These are phyloP conservation scores for Caenorhabditis macrosperma DNA, from an alignment of 2,888 invertebrate species.

Conservation along the genomic window DNA sequence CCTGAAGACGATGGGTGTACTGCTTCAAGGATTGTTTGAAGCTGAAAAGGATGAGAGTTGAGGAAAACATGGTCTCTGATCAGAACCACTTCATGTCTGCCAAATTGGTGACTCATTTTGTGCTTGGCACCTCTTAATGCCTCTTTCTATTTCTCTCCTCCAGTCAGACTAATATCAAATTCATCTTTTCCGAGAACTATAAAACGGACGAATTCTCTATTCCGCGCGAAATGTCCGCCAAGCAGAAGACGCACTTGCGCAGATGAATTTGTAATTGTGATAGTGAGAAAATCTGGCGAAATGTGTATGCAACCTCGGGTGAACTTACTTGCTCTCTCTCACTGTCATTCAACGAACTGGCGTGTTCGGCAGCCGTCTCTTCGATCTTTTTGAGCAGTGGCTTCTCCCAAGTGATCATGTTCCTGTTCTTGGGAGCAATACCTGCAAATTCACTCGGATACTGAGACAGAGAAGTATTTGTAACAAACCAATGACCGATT, in stretches of 20 bases:
- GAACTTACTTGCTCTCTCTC: slow-evolving; percentile 76
- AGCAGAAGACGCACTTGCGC: slow-evolving; percentile 13
- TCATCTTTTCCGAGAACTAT: slow-evolving; percentile 53
- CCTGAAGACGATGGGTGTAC: slow-evolving; percentile 75
- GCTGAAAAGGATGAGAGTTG: slow-evolving; percentile 61
- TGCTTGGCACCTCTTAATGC: neutral
- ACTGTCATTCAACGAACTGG: slow-evolving; percentile 77
- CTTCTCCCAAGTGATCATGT: slow-evolving; percentile 80
- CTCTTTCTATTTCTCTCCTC: neutral
- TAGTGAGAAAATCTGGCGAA: slow-evolving; percentile 43
- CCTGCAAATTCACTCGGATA: slow-evolving; percentile 59
- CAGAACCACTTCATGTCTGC: neutral
- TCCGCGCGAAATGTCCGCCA: slow-evolving; percentile 47
- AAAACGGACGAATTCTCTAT: slow-evolving; percentile 50
- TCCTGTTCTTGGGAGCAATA: slow-evolving; percentile 77
- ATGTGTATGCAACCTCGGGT: neutral
- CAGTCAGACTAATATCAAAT: slow-evolving; percentile 50
- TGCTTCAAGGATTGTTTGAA: slow-evolving; percentile 79
- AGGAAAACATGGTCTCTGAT: neutral
- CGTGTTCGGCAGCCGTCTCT: slow-evolving; percentile 80
- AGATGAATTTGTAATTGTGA: slow-evolving; percentile 39
- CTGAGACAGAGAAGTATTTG: neutral
- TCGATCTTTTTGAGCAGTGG: slow-evolving; percentile 79
- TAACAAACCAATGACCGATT: slow-evolving; percentile 75
- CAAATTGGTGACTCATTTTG: slow-evolving; percentile 30